A percentile compares a stretch with the other conserved stretches of the same genome.
Conservation (phyloP, 1,140 invertebrate genomes). For the Drosophila azteca region DNA sequence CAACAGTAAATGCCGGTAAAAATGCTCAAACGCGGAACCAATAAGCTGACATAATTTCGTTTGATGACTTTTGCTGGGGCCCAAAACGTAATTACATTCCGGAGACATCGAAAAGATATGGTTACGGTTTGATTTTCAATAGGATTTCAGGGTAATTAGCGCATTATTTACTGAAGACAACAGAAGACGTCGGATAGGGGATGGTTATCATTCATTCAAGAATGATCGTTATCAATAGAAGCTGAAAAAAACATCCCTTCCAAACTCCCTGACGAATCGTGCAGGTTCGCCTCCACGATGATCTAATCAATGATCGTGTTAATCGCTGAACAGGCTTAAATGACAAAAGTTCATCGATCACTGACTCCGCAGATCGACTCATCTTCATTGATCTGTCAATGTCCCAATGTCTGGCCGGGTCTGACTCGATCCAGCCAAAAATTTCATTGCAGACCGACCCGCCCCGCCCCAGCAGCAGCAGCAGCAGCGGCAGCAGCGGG, state of each 20-base stretch:
- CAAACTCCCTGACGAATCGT: neutral
- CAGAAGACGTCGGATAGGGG: neutral
- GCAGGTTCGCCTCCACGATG: conserved; percentile 5
- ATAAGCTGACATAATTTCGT: conserved; percentile 55
- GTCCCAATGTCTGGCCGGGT: conserved; percentile 31
- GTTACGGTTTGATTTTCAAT: conserved; percentile 36
- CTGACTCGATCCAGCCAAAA: conserved; percentile 27
- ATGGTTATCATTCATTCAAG: conserved; percentile 20
- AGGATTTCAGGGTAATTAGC: conserved; percentile 28
- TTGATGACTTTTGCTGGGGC: conserved; percentile 32
- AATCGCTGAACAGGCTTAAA: conserved; percentile 25
- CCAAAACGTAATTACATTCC: conserved; percentile 49
- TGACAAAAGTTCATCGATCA: conserved; percentile 53
- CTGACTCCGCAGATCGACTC: conserved; percentile 36
- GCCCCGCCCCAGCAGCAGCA: neutral
- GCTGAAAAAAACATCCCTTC: neutral
- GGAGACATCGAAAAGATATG: conserved; percentile 43
- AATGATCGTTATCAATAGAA: neutral
- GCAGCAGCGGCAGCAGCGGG: neutral
- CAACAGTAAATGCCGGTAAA: conserved; percentile 36
- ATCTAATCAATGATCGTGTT: conserved; percentile 39
- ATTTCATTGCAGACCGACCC: conserved; percentile 3
- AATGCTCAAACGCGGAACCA: conserved; percentile 51
- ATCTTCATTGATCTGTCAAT: conserved; percentile 33
- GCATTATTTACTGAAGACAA: conserved; percentile 23